Conservation (phyloP, 2,113 vertebrate genomes). For the Peromyscus maniculatus region DNA sequence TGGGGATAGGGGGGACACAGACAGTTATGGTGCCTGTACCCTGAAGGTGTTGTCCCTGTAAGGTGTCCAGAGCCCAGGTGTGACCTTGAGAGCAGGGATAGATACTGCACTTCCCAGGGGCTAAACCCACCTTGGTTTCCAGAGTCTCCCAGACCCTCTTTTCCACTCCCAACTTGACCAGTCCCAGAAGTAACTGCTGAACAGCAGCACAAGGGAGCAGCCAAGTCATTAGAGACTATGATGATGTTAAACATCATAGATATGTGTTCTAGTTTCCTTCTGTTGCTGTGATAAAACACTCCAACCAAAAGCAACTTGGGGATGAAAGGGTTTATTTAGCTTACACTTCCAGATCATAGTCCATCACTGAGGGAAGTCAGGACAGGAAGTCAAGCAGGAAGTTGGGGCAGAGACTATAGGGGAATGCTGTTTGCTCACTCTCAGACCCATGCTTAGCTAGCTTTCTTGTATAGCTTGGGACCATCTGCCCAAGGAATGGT, state of each 20-base stretch:
- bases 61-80: background rate
- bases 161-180: no score
- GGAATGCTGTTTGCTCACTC: background rate
- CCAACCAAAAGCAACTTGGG: background rate
- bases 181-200: background rate
- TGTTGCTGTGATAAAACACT: background rate
- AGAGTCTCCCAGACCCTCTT: background rate
- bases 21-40: background rate
- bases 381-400: background rate
- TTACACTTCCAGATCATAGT: background rate
- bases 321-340: background rate
- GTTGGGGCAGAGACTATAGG: background rate
- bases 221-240: fast-evolving
- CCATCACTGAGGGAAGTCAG: background rate
- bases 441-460: background rate
- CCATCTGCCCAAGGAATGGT: background rate
- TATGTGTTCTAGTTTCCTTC: background rate
- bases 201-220: background rate
- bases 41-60: background rate
- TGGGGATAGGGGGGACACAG: no score
- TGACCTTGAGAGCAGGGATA: background rate
- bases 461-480: background rate
- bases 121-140: background rate
- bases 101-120: no score
- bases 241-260: background rate